Base-by-base conservation (phyloP, 2,888 invertebrate genomes). In the Fragum whitleyi region DNA sequence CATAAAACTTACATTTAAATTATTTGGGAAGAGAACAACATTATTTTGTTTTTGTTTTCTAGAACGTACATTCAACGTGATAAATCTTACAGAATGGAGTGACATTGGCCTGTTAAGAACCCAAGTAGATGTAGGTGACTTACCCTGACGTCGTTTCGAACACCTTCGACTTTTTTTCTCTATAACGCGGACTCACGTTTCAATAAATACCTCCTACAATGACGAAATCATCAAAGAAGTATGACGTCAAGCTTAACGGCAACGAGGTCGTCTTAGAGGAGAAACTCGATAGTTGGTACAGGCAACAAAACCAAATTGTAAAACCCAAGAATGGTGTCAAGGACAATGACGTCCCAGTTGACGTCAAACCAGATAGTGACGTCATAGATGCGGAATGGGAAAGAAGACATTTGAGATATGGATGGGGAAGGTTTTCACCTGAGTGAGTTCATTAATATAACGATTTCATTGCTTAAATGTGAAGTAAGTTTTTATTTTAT, bases 351-450 rank as follows among this genome's bases (percentile, higher is more conserved):
- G 62, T 36, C 21, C 55, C 59, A 23, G 70, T 61, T 32, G 69
- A 47, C 1, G 47, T 59, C 5, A 76, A 70, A 21, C 16, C 57
- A 7, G 62, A 23, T 21, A n/a, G 2, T 32, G 68, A 69, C 47
- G 59, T 47, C 21, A 55, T 62, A 0, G 77, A 74, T 26, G 81
- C 79, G 16, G 78, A 74, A 36, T 85, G 84, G 84, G 87, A 87
- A 68, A 82, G 53, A 55, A 47, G 74, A 32, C 21, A 83, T 53
- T 72, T 87, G 5, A 71, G 84, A 61, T 87, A 83, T 53, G 87
- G 87, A 14, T 87, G 83, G 84, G 83, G 79, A 28, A 76, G 47
- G 28, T 87, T 62, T 59, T 79, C 59, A 62, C 87, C 87, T 11
- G 69, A 65, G 87, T 87, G 77, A 78, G 74, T 53, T n/a, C n/a